Conservation (phyloP, 2,888 invertebrate species). For the Nineta flava region DNA sequence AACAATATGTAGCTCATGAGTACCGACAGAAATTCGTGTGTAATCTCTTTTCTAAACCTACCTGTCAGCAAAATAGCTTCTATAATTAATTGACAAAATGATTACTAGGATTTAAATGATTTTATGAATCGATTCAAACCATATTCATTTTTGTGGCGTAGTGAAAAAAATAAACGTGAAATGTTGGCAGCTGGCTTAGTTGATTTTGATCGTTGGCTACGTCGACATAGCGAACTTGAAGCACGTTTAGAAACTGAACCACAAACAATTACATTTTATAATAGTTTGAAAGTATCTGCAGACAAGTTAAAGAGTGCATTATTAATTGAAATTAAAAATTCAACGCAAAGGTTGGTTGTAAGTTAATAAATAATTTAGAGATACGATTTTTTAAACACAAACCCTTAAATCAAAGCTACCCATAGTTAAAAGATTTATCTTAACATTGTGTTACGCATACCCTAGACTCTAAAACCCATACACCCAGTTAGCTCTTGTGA, state of each 20-base stretch:
- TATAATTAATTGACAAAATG: no score
- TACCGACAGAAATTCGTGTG: no score
- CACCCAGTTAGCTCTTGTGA: no score
- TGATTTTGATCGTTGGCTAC: conserved; percentile 59
- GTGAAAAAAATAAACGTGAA: conserved; percentile 65
- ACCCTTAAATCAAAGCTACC: no score
- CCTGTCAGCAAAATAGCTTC: no score
- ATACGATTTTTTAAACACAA: no score
- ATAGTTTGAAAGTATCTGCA: conserved; percentile 60
- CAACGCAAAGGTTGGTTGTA: conserved; percentile 24
- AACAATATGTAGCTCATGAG: no score
- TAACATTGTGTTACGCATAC: no score
- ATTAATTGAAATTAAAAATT: conserved; percentile 64
- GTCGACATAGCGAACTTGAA: conserved; percentile 63
- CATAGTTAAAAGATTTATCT: no score
- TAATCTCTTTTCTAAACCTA: no score
- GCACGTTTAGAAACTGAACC: conserved; percentile 55
- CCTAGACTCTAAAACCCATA: no score
- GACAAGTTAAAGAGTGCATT: conserved; percentile 76
- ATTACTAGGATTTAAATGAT: conserved; percentile 54
- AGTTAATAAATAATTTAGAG: no score
- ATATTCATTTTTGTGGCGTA: conserved; percentile 77
- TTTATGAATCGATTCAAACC: conserved; percentile 77
- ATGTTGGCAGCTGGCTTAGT: conserved; percentile 53
- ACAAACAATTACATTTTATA: conserved; percentile 50